These are phyloP conservation scores for Rhingia rostrata DNA, from an alignment of 2,888 invertebrate genomes.

Conservation along the genomic window DNA sequence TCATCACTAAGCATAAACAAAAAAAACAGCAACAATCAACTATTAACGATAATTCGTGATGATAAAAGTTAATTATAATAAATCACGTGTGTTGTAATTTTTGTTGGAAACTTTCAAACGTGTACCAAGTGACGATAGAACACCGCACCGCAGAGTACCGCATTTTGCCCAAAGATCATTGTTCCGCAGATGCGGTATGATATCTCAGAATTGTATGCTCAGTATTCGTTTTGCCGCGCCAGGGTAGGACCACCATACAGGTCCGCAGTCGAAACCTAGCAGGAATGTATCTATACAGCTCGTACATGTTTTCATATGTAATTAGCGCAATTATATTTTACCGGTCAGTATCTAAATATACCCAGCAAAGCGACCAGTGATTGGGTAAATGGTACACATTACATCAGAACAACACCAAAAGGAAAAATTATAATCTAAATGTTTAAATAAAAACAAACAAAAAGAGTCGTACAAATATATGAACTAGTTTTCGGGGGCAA, in stretches of 20 bases:
- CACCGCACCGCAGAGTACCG: slow-evolving; percentile 12
- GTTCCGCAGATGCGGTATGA: slow-evolving; percentile 41
- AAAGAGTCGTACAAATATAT: slow-evolving; percentile 3
- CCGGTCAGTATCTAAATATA: slow-evolving; percentile 62
- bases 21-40: slow-evolving; percentile 20
- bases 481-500: slow-evolving; percentile 47
- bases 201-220: slow-evolving; percentile 51
- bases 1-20: slow-evolving; percentile 1
- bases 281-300: slow-evolving; percentile 8
- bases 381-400: slow-evolving; percentile 51
- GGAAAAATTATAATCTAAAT: slow-evolving; percentile 49
- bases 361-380: slow-evolving; percentile 38
- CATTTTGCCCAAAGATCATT: slow-evolving; percentile 61
- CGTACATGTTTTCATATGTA: slow-evolving; percentile 48
- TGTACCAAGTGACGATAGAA: slow-evolving; percentile 9
- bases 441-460: neutral
- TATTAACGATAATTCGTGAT: slow-evolving; percentile 55
- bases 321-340: slow-evolving; percentile 69
- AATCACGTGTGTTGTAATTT: slow-evolving; percentile 50
- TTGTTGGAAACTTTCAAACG: slow-evolving; percentile 17
- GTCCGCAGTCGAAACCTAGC: slow-evolving; percentile 24
- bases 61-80: slow-evolving; percentile 64
- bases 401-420: slow-evolving; percentile 42
- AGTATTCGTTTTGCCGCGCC: slow-evolving; percentile 47
- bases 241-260: slow-evolving; percentile 36